phyloP scores from a whole-genome alignment of 2,113 vertebrate genomes.

The Etheostoma spectabile region DNA sequence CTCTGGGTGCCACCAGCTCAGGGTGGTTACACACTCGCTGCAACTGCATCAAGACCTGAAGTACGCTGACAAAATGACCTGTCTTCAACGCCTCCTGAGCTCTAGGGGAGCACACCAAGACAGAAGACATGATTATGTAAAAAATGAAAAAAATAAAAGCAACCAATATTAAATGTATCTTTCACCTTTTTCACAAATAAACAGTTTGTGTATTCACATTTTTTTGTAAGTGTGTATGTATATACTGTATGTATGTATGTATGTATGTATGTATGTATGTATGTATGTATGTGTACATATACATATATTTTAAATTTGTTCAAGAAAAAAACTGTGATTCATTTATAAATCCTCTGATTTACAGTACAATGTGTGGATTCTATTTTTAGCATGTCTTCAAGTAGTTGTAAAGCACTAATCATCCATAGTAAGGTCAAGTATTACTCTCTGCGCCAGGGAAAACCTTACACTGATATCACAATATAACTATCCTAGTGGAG shows the following conservation, averaged over 20 bases:
- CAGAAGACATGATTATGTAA: background rate
- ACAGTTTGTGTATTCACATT: background rate
- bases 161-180: background rate
- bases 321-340: too few species aligned
- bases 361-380: too few species aligned
- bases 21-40: slow-evolving; percentile 95
- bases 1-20: slow-evolving; percentile 88
- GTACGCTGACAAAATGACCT: slow-evolving; percentile 94
- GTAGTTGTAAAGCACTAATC: background rate
- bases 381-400: background rate
- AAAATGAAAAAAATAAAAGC: background rate
- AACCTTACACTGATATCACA: background rate
- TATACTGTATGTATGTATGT: too few species aligned
- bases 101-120: slow-evolving; percentile 69
- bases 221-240: too few species aligned
- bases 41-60: slow-evolving; percentile 92
- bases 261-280: too few species aligned
- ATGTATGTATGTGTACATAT: too few species aligned
- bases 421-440: background rate
- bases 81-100: slow-evolving; percentile 93
- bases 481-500: background rate
- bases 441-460: background rate
- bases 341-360: too few species aligned
- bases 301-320: too few species aligned
- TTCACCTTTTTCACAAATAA: background rate